Base-by-base conservation (phyloP, 2,888 invertebrate genomes). In the Schrankia costaestrigalis region DNA sequence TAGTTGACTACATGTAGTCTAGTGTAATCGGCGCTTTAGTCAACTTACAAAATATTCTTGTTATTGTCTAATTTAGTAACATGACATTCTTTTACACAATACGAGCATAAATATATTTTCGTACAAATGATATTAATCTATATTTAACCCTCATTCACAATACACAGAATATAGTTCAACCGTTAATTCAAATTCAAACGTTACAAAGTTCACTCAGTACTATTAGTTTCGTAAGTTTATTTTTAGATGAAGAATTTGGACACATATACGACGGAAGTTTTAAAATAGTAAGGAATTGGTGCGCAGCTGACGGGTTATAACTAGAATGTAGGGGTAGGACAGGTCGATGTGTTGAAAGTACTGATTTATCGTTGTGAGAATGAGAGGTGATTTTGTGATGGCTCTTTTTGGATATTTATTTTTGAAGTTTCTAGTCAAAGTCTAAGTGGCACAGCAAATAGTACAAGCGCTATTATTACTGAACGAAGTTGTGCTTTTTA, bases 191-290 rank as follows among this genome's bases (percentile, higher is more conserved):
- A 10, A 25, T 32, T 25, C 11, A 12, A 4, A 2, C 24, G 25
- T 25, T 37, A 24, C 25, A 33, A 38, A 33, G 30, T 39, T 33
- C 37, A 46, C 34, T 41, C 30, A 26, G 25, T 23, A 11, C 17
- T 52, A 38, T 49, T 41, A 40, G 46, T 46, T 54, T 14, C 34
- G 35, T 46, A 46, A 33, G 33, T 46, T 41, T 55, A 55, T 55
- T 52, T 52, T 35, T 41, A 41, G 27, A 8, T 12, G n/a, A 45
- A 37, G 46, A 55, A 55, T 55, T 55, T 41, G 34, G 46, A 41
- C 36, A 49, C 41, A 42, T 35, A 21, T 26, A 29, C 41, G 54
- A 52, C 54, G 54, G 54, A 55, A 56, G 53, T 56, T 12, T 31
- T 35, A 26, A 53, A 45, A 49, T 53, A 53, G 42, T 27, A 24